Evolutionary conservation across 2,888 invertebrate genomes (phyloP), one percentile per base, ranked within the genome.

Genomic region (Cosmia trapezina): DNA sequence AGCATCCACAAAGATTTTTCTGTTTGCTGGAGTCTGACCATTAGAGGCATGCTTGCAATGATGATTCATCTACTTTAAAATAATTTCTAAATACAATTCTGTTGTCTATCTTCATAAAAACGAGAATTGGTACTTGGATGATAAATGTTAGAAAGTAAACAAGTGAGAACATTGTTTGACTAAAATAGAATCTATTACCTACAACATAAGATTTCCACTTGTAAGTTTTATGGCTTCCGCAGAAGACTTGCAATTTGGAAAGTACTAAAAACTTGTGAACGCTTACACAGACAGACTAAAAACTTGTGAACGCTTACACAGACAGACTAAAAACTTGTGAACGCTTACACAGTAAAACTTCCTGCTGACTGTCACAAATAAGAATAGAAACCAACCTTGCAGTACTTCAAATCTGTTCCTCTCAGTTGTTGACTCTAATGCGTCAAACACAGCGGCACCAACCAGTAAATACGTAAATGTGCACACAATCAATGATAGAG

Each of bases 381-480:
- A 53, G 54, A 56, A 28, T 56, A 28, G 28, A 56, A 9, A 56
- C 89, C 90, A 95, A 98, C 98, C 98, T 97, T 98, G 98, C 91
- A 99, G 97, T 89, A 98, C 98, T 96, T 98, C 98, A 97, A 98
- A 98, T 94, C 99, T 98, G 94, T 98, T 98, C 92, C 98, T 97
- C 96, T 99, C 99, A 90, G 99, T 99, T 93, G 98, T 98, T 89
- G 99, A 99, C 97, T 99, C 99, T 89, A 99, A 97, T 78, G 99
- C 99, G 97, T 99, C 97, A 97, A 99, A 99, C 91, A 99, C 99
- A 88, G 99, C 99, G 84, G 99, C 99, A 93, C 99, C 99, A 87
- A 99, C 98, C 90, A 99, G 97, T 95, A 99, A 97, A 96, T 99
- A 99, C 91, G 99, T 99, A 97, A 99, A 99, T 96, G 99, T 99